phyloP scores from a whole-genome alignment of 2,888 invertebrate species.

The Dioctria linearis region DNA sequence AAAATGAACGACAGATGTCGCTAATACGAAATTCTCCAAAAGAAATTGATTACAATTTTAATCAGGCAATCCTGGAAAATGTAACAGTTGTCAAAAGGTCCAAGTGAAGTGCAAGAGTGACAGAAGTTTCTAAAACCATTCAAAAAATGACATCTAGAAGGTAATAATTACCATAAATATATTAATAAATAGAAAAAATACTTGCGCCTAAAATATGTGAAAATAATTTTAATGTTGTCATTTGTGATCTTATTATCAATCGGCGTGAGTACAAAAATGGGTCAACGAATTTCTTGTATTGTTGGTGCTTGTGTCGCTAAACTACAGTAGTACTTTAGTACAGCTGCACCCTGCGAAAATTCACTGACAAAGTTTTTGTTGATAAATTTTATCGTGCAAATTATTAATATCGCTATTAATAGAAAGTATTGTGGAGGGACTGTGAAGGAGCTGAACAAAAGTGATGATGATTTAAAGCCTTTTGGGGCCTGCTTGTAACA shows the following conservation, averaged over 20 bases:
- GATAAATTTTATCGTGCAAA: constrained; percentile 41
- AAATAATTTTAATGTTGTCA: constrained; percentile 12
- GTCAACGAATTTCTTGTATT: constrained; percentile 44
- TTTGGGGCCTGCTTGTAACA: constrained; percentile 7
- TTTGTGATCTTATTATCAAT: not conserved
- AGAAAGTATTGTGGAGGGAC: not conserved
- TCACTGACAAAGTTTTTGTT: constrained; percentile 1
- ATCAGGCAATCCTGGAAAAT: constrained; percentile 23
- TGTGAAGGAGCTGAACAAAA: not conserved
- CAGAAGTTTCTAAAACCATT: constrained; percentile 54
- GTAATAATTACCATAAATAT: constrained; percentile 36
- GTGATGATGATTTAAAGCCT: constrained; percentile 11
- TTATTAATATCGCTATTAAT: constrained; percentile 34
- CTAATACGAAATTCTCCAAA: constrained; percentile 6
- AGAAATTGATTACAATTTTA: constrained; percentile 22
- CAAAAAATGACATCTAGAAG: constrained; percentile 55
- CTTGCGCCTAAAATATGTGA: constrained; percentile 3
- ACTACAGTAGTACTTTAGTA: not conserved
- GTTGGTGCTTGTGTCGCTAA: constrained; percentile 24
- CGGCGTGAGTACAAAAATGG: constrained; percentile 12
- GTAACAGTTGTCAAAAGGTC: constrained; percentile 57
- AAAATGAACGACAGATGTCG: not conserved
- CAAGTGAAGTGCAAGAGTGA: constrained; percentile 52
- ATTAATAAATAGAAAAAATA: constrained; percentile 24
- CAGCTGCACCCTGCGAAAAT: constrained; percentile 31